phyloP scores from a whole-genome alignment of 2,888 invertebrate species.

The Operophtera brumata region DNA sequence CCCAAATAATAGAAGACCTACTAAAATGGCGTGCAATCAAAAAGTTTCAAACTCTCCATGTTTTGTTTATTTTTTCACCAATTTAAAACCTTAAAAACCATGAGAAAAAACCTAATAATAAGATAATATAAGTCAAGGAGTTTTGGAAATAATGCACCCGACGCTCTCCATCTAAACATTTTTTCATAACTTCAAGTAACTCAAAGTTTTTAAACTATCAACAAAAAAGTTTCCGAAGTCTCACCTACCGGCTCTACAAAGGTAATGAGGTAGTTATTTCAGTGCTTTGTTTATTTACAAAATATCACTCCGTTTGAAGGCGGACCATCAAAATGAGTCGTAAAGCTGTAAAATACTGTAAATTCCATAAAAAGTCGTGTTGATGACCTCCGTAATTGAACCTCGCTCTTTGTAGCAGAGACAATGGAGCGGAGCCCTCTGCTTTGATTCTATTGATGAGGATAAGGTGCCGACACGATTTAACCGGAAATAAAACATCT shows the following conservation, averaged over 20 bases:
- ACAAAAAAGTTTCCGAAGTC: constrained; percentile 58
- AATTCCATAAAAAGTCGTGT: constrained; percentile 81
- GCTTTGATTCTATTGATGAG: constrained; percentile 63
- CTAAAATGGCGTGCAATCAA: background rate
- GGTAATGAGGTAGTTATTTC: constrained; percentile 79
- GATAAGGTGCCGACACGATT: constrained; percentile 33
- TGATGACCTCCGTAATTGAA: constrained; percentile 78
- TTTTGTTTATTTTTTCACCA: no score
- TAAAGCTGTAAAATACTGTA: constrained; percentile 76
- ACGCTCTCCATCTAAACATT: constrained; percentile 17
- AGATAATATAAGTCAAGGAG: background rate
- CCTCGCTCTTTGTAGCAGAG: constrained; percentile 74
- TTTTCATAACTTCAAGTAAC: constrained; percentile 38
- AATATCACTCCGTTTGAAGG: constrained; percentile 81
- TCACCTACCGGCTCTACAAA: constrained; percentile 75
- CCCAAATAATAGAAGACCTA: background rate
- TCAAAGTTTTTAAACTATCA: constrained; percentile 50
- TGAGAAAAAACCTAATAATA: no score
- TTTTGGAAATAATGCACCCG: constrained; percentile 2
- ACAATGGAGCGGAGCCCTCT: constrained; percentile 69
- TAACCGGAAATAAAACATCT: constrained; percentile 15
- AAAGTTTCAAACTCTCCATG: background rate
- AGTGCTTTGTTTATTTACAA: constrained; percentile 80
- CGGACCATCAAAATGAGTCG: constrained; percentile 80
- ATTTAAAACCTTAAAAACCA: no score